Base-by-base conservation (phyloP, 23 tunicate species). In the Ascidia mentula region DNA sequence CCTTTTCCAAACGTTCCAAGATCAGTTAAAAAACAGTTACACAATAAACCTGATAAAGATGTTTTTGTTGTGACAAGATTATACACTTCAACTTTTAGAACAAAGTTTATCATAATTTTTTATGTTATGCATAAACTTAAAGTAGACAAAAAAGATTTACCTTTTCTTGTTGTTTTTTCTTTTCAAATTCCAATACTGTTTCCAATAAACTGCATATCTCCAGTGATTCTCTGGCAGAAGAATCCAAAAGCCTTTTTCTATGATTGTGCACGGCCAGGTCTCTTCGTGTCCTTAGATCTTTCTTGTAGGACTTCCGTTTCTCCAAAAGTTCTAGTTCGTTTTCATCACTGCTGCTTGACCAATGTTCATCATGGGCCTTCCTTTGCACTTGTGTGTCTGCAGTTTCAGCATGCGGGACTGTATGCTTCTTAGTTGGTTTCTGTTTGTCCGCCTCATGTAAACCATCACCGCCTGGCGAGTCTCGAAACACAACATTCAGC, bases 161-260 rank as follows among this genome's bases (percentile, higher is more conserved):
- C 65, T 53, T 53, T 6, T 26, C 65, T 20, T 53, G 28, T 53
- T 53, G 65, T 53, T 53, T 53, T 39, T 84, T 46, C 46, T 90
- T 72, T 37, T 92, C 97, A 84, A 92, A 87, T 71, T 86, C 97
- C 53, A 92, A 46, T 6, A 92, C 92, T 28, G 90, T 89, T 87
- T 92, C 97, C 30, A 92, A 73, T 5, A 92, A 69, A 34, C 79
- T 84, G 69, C 89, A 78, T 8, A 92, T 42, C 34, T 92, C 97
- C 92, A 79, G 87, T 18, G 91, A 82, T 12, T 83, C 86, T 65
- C 75, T 69, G 13, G 91, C 97, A 26, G 97, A 83, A 30, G 89
- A 83, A 82, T 85, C 90, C 69, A 91, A 45, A 20, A 91, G 45
- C 32, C 97, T 75, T 73, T 84, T 72, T 26, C 97, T 69, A 82